These are phyloP conservation scores for Mechanitis messenoides DNA, from an alignment of 2,888 invertebrate species.

Conservation along the genomic window DNA sequence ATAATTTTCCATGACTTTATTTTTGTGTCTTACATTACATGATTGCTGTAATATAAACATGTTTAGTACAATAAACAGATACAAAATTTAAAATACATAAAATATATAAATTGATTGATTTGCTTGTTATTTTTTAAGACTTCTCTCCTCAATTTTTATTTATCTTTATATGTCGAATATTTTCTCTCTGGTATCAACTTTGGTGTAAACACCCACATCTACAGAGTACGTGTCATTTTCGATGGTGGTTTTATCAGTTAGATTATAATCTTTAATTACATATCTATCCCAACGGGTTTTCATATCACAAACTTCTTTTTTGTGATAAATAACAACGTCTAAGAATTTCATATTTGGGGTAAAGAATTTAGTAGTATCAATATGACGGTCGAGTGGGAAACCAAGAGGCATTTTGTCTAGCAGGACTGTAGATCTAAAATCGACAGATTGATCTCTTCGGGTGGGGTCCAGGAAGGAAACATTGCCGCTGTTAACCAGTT, in stretches of 20 bases:
- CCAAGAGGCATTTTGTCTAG: conserved; percentile 80
- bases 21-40: too few species aligned
- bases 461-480: conserved; percentile 54
- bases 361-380: conserved; percentile 76
- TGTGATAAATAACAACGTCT: conserved; percentile 80
- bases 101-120: too few species aligned
- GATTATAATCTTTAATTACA: conserved; percentile 52
- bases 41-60: too few species aligned
- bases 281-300: conserved; percentile 56
- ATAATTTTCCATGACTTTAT: too few species aligned
- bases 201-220: conserved; percentile 43
- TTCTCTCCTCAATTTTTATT: too few species aligned
- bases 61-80: too few species aligned
- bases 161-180: too few species aligned
- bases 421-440: conserved; percentile 57
- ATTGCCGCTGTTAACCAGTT: conserved; percentile 56
- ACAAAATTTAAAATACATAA: too few species aligned
- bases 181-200: conserved; percentile 15
- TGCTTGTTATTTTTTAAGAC: too few species aligned
- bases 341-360: conserved; percentile 82
- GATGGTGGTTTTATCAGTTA: conserved; percentile 46
- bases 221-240: conserved; percentile 43
- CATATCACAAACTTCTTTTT: conserved; percentile 65
- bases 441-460: conserved; percentile 57
- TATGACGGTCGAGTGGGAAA: conserved; percentile 83